Evolutionary conservation across 2,888 invertebrate species (phyloP), one percentile per base, ranked within the genome.

Genomic region (Trachelus iudaicus): DNA sequence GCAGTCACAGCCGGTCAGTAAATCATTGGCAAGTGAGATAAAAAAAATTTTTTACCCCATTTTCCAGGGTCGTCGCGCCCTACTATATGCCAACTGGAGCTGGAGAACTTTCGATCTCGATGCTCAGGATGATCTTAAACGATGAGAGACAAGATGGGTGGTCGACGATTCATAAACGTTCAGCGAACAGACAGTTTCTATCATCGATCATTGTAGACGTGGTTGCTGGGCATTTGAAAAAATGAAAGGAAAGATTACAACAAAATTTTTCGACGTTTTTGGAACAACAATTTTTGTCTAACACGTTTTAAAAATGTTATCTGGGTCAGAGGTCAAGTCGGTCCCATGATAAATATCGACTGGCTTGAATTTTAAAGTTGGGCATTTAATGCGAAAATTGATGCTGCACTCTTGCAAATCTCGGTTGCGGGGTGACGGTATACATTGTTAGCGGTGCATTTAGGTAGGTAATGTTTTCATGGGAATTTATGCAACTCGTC

Each of bases 1-100:
- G 71, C 9, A 30, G 35, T 75, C 35, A 34, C 74, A 68, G 34
- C 75, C 35, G 9, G 75, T 34, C 75, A 30, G 77, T 56, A 69
- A 68, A 75, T 69, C 37, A 69, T 69, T 37, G 68, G 33, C n/a
- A n/a, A 68, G 69, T 35, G 34, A 6, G 4, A 31, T 23, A 15
- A 15, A 75, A 35, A 75, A 77, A 37, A 34, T 34, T 34, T 77
- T 33, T 30, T 6, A 74, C 31, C n/a, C 74, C 30, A 30, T 30
- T 30, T 71, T 23, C 23, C 74, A 4, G 23, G 37, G 74, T 23
- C 23, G 23, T 74, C 30, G 71, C 30, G 31, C 71, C 12, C 11
- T 0, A 9, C 11, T 12, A 12, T 15, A 15, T 31, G 3, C 31
- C 12, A 1, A 11, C 31, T 12, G 12, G 31, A 34, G 6, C 31